Base-by-base conservation (phyloP, 2,113 vertebrate species). In the Dasypus novemcinctus region DNA sequence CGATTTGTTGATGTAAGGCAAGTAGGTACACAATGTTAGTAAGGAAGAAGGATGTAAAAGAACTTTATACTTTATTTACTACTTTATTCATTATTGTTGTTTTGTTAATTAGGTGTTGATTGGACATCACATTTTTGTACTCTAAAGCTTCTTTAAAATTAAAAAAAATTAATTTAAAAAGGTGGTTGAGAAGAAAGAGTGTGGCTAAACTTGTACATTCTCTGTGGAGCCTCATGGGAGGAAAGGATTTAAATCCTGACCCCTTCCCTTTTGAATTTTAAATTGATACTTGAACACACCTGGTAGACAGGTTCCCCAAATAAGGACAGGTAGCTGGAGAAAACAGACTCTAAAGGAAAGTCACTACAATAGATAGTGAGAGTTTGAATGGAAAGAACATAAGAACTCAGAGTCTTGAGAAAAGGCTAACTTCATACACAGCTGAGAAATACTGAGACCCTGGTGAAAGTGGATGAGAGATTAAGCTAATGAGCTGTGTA, bases 111-210 rank as follows among this genome's bases (percentile, higher is more conserved):
- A 84, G 17, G 68, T 49, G 43, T 43, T n/a, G n/a, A n/a, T n/a
- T n/a, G n/a, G n/a, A n/a, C n/a, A n/a, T n/a, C n/a, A n/a, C n/a
- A n/a, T n/a, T n/a, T n/a, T n/a, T n/a, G n/a, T n/a, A n/a, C n/a
- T n/a, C n/a, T n/a, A n/a, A n/a, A n/a, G n/a, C n/a, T n/a, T n/a
- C n/a, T n/a, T n/a, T n/a, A n/a, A n/a, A n/a, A n/a, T n/a, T n/a
- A n/a, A n/a, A n/a, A n/a, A n/a, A n/a, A n/a, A n/a, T 87, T 88
- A 29, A 66, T 12, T 82, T 92, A 33, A 88, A 93, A 64, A n/a
- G n/a, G 41, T 63, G 20, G 36, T 57, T 69, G 29, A 80, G 49
- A 85, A 79, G 79, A 95, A 89, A 68, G 49, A 84, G 11, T 13
- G 10, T 43, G 4, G 13, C 38, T 49, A 88, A 68, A 61, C 25